Evolutionary conservation across 2,888 invertebrate species (phyloP).

Genomic region (Boloria selene): DNA sequence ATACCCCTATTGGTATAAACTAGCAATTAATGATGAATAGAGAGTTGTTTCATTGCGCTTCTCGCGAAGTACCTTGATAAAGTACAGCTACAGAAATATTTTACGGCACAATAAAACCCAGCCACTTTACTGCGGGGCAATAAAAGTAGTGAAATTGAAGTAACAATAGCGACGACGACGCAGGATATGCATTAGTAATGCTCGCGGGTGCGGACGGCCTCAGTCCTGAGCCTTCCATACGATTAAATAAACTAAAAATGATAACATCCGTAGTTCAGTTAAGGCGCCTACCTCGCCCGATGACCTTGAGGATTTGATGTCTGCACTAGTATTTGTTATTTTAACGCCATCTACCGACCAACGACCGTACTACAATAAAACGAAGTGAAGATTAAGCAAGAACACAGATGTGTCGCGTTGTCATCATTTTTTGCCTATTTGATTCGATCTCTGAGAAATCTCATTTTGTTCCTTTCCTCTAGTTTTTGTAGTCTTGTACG

Average conservation of each 20-base stretch:
- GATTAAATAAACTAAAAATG: neutral
- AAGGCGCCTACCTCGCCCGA: no score
- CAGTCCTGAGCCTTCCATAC: neutral
- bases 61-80: neutral
- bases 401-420: no score
- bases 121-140: slow-evolving; percentile 16
- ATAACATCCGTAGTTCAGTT: neutral
- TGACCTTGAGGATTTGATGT: no score
- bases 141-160: slow-evolving; percentile 23
- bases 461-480: no score
- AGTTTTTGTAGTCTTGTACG: no score
- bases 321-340: no score
- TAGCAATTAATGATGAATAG: neutral
- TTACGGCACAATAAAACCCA: slow-evolving; percentile 27
- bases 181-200: slow-evolving; percentile 27
- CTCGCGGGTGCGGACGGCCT: neutral
- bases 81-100: slow-evolving; percentile 24
- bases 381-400: no score
- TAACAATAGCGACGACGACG: slow-evolving; percentile 14
- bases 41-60: neutral
- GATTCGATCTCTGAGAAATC: no score
- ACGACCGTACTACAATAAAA: no score
- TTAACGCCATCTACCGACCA: no score
- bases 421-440: no score
- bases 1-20: neutral